Conservation (phyloP, 2,888 invertebrate genomes). For the Bombyx huttoni region DNA sequence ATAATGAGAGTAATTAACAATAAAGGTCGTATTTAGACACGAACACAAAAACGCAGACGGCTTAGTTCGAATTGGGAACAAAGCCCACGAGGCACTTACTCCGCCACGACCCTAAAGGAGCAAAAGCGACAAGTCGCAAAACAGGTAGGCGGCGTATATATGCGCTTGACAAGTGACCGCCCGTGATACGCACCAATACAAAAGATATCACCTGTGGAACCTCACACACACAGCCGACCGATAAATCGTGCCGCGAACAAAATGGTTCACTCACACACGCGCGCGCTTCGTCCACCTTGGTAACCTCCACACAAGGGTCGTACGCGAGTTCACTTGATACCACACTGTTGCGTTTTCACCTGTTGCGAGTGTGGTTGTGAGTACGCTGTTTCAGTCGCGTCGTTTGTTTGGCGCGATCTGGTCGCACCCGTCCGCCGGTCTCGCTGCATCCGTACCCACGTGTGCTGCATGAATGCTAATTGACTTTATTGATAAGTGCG, state of each 20-base stretch:
- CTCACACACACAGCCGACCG: slow-evolving; percentile 32
- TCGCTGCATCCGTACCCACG: slow-evolving; percentile 33
- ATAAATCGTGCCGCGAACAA: slow-evolving; percentile 63
- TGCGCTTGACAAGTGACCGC: slow-evolving; percentile 60
- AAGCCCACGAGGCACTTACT: slow-evolving; percentile 7
- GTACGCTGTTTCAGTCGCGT: slow-evolving; percentile 55
- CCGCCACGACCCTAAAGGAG: slow-evolving; percentile 50
- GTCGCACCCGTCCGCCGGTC: slow-evolving; percentile 37
- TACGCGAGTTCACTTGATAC: slow-evolving; percentile 31
- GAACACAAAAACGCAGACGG: slow-evolving; percentile 15
- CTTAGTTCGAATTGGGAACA: not conserved
- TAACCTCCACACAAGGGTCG: slow-evolving; percentile 61
- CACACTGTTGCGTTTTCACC: slow-evolving; percentile 65
- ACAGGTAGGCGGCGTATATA: slow-evolving; percentile 58
- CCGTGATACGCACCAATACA: slow-evolving; percentile 32
- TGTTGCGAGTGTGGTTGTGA: slow-evolving; percentile 56
- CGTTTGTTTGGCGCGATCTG: slow-evolving; percentile 59
- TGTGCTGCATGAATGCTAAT: slow-evolving; percentile 46
- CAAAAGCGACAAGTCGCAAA: slow-evolving; percentile 56
- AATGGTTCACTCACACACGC: slow-evolving; percentile 55
- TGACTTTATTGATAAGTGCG: slow-evolving; percentile 48
- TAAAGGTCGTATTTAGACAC: slow-evolving; percentile 5
- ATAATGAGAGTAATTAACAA: slow-evolving; percentile 4
- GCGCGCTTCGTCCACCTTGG: slow-evolving; percentile 35
- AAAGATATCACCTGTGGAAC: slow-evolving; percentile 46